Evolutionary conservation across 2,797 vertebrate species (phyloP).

Genomic region (Coluber constrictor): DNA sequence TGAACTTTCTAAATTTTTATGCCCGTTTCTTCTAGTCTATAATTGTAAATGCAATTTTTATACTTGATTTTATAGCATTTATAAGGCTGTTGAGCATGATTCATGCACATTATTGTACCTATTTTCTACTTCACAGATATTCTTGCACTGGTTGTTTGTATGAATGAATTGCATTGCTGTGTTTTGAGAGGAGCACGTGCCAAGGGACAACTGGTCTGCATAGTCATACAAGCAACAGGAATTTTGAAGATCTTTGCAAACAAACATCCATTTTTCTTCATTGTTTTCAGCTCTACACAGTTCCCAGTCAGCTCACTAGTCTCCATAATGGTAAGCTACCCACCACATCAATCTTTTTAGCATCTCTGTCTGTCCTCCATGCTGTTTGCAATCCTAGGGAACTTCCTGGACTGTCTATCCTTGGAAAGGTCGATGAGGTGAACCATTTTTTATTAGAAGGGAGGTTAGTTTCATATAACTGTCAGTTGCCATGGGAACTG

Average conservation of each 20-base stretch:
- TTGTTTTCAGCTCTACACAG: background rate
- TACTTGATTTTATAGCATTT: background rate
- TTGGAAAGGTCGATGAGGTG: background rate
- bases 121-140: background rate
- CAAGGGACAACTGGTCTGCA: background rate
- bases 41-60: background rate
- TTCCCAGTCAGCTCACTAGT: background rate
- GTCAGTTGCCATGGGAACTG: slow-evolving; percentile 34
- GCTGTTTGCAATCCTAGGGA: background rate
- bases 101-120: background rate
- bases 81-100: background rate
- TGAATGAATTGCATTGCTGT: background rate
- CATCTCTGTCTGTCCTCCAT: background rate
- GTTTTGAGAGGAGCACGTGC: background rate
- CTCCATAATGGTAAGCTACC: background rate
- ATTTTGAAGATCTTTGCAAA: background rate
- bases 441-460: background rate
- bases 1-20: background rate
- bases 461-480: slow-evolving; percentile 18
- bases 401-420: background rate
- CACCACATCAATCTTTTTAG: background rate
- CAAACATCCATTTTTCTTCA: background rate
- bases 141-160: background rate
- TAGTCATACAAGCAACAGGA: background rate
- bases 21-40: background rate